Percentiles rank a stretch among this genome's conserved stretches.
Conservation (phyloP, 2,888 invertebrate species). For the Therioaphis trifolii region DNA sequence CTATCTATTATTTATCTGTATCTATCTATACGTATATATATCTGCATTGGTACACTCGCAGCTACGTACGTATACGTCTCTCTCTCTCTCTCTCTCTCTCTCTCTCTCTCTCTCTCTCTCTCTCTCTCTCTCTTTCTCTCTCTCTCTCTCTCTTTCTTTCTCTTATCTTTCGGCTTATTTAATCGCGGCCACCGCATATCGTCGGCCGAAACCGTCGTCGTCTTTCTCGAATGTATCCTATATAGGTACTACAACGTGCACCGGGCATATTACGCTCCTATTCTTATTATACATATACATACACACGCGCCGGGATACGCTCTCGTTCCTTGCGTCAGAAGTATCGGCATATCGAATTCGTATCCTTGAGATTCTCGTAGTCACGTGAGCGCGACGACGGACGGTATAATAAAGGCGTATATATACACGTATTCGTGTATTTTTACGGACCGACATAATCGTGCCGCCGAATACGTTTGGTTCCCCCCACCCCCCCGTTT, state of each 20-base stretch:
- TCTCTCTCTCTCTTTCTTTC: too few species aligned
- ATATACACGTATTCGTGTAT: background rate
- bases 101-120: too few species aligned
- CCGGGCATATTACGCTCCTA: too few species aligned
- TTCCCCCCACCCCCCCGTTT: too few species aligned
- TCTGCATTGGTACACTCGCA: background rate
- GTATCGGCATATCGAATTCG: slow-evolving; percentile 61
- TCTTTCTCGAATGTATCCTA: background rate
- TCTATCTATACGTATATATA: background rate
- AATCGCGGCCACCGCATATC: background rate
- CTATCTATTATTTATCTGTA: background rate
- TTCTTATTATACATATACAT: too few species aligned
- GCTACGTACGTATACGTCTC: background rate
- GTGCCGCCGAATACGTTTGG: slow-evolving; percentile 34
- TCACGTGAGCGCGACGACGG: slow-evolving; percentile 58
- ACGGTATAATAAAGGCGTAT: slow-evolving; percentile 3
- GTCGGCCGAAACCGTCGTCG: background rate
- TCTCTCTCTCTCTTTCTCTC: background rate
- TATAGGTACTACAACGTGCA: too few species aligned
- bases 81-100: background rate
- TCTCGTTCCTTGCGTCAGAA: slow-evolving; percentile 48
- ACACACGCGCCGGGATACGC: too few species aligned
- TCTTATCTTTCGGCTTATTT: background rate
- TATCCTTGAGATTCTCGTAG: slow-evolving; percentile 61
- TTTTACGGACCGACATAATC: slow-evolving; percentile 1